Percentiles rank a stretch among this genome's conserved stretches.
Conservation (phyloP, 2,113 vertebrate species). For the Phalacrocorax pelagicus region DNA sequence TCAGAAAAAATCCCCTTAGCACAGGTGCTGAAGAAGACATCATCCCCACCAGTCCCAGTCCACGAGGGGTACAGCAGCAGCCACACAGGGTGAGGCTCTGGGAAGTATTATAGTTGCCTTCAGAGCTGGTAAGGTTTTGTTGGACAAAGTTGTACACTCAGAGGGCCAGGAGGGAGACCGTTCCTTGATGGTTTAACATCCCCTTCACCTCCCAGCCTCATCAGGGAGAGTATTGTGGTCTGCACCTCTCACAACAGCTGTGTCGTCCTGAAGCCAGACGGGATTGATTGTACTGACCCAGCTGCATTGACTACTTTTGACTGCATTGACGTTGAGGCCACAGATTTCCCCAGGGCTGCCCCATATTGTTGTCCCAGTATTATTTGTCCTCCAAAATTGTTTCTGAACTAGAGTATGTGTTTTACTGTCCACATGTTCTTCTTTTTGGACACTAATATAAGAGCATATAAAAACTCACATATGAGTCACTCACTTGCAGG, state of each 20-base stretch:
- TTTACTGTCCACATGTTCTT: not conserved
- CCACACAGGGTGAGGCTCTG: fast-evolving
- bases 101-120: fast-evolving
- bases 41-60: not conserved
- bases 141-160: not conserved
- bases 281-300: not conserved
- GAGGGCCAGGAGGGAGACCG: not conserved
- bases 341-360: not conserved
- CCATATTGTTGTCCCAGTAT: not conserved
- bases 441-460: not conserved
- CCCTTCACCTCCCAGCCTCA: not conserved
- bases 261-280: not conserved
- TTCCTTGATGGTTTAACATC: not conserved
- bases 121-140: not conserved
- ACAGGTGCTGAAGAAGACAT: not conserved
- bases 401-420: not conserved
- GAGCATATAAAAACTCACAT: not conserved
- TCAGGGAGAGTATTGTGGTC: not conserved
- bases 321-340: not conserved
- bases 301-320: not conserved
- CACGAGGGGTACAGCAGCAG: not conserved
- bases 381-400: not conserved
- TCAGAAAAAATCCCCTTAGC: not conserved
- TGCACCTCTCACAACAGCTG: not conserved
- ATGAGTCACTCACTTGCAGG: not conserved